Base-by-base conservation (phyloP, 2,797 vertebrate genomes). In the Sebastiscus tertius region DNA sequence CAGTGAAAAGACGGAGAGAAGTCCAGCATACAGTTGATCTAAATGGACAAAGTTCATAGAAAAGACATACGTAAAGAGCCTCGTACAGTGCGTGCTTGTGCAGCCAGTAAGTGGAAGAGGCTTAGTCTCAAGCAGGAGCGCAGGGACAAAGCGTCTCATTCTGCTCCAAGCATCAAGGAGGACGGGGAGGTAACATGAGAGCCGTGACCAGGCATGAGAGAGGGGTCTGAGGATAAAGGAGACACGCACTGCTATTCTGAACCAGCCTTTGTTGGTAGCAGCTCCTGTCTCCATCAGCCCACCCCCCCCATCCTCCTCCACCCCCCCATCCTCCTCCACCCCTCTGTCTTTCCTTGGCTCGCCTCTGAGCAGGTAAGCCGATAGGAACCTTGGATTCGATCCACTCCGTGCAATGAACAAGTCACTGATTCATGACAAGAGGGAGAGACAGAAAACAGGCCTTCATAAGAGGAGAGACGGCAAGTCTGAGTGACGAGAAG, bases 111-210 rank as follows among this genome's bases (percentile, higher is more conserved):
- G 60, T 85, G 61, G 71, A 88, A 87, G 84, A 79, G 80, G 81
- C 75, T 88, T 79, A 81, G 82, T 90, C 79, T 86, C 58, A 6
- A 87, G 79, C 80, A 84, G 85, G 58, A 81, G 90, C 73, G 7
- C 72, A 31, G 33, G 81, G 69, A 95, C 94, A 96, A 95, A 93
- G 93, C 84, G 4, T 82, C 85, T 93, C 89, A 91, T 96, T 96
- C 89, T 94, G 77, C 86, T 91, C 82, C 64, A 12, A 87, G 86
- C 87, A 89, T 86, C 62, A 77, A 83, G 77, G 58, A 87, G 80
- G 85, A 90, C 33, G 12, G 52, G 56, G 83, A 83, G 81, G 95
- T 93, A 95, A 95, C 82, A 86, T 72, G 92, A 95, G 95, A 92
- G 82, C 81, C 18, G 31, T 72, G 83, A 77, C 87, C 88, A 79